Evolutionary conservation across 2,113 vertebrate genomes (phyloP).

Genomic region (Ameiurus melas): DNA sequence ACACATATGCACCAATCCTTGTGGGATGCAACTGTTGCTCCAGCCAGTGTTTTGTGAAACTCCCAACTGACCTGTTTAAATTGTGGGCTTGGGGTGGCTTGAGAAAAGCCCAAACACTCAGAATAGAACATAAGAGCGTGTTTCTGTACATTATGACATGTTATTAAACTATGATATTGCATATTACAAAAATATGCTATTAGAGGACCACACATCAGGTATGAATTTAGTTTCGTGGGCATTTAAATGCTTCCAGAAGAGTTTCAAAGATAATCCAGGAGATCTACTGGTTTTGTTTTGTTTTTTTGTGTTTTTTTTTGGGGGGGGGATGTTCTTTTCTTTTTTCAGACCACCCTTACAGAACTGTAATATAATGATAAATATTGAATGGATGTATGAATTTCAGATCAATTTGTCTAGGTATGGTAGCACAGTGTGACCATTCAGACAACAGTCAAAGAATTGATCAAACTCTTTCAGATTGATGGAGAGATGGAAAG

Average conservation of each 20-base stretch:
- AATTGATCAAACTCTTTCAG: neutral
- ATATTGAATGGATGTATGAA: neutral
- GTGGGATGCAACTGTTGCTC: neutral
- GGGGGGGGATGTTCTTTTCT: too few species aligned
- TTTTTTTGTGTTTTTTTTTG: too few species aligned
- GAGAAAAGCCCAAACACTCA: conserved; percentile 54
- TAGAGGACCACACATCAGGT: conserved; percentile 54
- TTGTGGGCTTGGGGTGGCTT: conserved; percentile 1
- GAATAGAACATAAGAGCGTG: conserved; percentile 53
- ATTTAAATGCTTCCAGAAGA: conserved; percentile 51
- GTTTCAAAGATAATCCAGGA: neutral
- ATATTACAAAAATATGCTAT: conserved; percentile 54
- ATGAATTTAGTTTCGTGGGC: conserved; percentile 63
- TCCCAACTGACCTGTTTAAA: conserved; percentile 56
- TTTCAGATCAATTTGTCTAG: neutral
- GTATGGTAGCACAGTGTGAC: neutral
- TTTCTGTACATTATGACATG: conserved; percentile 27
- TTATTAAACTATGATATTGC: conserved; percentile 33
- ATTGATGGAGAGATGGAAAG: neutral
- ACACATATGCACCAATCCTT: neutral
- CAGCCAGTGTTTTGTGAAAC: neutral
- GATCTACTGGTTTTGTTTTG: neutral
- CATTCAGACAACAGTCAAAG: neutral
- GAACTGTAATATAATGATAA: neutral
- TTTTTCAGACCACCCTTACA: conserved; percentile 22